Percentiles rank a stretch among this genome's conserved stretches.
Evolutionary conservation across 2,888 invertebrate genomes (phyloP).

Genomic region (Candidula unifasciata): DNA sequence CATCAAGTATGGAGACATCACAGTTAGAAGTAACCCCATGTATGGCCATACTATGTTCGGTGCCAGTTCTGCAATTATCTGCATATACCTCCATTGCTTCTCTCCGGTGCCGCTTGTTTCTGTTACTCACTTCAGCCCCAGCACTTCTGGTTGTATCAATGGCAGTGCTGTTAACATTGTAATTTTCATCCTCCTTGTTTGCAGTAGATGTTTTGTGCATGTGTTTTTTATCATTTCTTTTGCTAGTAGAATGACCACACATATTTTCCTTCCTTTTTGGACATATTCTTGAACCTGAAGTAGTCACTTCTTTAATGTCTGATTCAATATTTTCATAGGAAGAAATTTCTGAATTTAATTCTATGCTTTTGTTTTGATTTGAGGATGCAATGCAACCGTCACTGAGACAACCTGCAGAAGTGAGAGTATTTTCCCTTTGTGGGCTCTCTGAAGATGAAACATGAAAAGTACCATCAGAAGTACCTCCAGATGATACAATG

Average conservation of each 20-base stretch:
- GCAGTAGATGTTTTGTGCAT: neutral
- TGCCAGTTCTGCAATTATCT: too few species aligned
- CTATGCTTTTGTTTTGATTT: neutral
- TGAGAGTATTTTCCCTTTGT: conserved; percentile 7
- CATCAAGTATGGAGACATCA: neutral
- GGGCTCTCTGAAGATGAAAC: conserved; percentile 27
- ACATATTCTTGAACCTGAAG: neutral
- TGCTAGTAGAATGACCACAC: neutral
- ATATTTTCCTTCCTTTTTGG: neutral
- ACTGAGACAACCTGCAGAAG: neutral
- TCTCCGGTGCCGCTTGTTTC: neutral
- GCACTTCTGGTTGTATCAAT: neutral
- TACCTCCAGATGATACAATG: conserved; percentile 2
- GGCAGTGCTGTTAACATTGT: neutral
- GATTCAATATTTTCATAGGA: neutral
- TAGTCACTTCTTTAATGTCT: neutral
- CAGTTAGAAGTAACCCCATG: neutral
- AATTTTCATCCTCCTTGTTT: neutral
- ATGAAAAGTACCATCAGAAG: neutral
- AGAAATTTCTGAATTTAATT: neutral
- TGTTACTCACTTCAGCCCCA: neutral
- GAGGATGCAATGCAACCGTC: neutral
- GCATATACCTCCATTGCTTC: neutral
- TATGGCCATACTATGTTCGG: neutral
- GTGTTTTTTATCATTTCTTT: neutral